These are phyloP conservation scores for Meriones unguiculatus DNA, from an alignment of 2,113 vertebrate genomes.

Conservation along the genomic window DNA sequence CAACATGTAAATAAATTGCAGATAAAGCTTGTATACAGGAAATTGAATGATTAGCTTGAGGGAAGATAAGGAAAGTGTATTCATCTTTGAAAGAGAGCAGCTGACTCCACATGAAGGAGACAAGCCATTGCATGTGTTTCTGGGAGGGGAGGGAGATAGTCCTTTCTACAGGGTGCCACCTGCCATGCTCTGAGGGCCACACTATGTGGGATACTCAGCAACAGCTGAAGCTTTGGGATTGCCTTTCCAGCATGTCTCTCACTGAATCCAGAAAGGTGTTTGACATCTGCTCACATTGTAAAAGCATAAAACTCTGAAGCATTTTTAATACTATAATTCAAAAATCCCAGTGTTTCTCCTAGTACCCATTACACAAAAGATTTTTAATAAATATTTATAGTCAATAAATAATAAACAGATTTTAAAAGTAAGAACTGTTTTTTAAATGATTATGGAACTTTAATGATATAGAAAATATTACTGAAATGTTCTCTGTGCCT, in stretches of 20 bases:
- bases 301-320: not conserved
- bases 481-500: not conserved
- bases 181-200: not conserved
- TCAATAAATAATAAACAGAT: not conserved
- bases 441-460: slow-evolving; percentile 6
- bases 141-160: not conserved
- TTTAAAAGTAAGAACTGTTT: slow-evolving; percentile 6
- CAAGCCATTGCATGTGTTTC: not conserved
- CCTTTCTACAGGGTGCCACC: not conserved
- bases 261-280: not conserved
- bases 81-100: not conserved
- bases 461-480: not conserved
- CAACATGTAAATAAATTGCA: not conserved
- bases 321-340: slow-evolving; percentile 21
- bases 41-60: not conserved
- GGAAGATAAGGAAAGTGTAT: not conserved
- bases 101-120: not conserved
- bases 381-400: not conserved
- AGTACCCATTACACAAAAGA: not conserved
- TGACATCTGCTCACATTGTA: not conserved
- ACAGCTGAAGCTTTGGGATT: not conserved
- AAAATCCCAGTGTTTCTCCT: not conserved
- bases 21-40: not conserved
- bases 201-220: not conserved
- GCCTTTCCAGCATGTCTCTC: not conserved